A percentile compares a stretch with the other conserved stretches of the same genome.
Evolutionary conservation across 2,888 invertebrate genomes (phyloP).

Genomic region (Hirtodrosophila histrioides): DNA sequence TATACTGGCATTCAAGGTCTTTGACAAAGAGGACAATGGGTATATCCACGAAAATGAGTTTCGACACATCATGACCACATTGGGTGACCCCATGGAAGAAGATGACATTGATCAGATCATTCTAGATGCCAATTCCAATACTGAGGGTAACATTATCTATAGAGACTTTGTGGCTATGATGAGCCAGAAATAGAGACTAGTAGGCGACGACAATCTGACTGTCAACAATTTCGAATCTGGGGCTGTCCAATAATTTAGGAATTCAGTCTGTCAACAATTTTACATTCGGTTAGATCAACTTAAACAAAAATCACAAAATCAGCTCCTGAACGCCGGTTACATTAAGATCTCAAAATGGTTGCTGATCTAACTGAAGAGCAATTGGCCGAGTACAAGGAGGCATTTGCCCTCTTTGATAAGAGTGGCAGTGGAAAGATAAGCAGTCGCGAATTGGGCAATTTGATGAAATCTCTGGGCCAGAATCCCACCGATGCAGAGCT

Average conservation of each 20-base stretch:
- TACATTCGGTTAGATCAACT: slow-evolving; percentile 10
- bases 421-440: slow-evolving; percentile 99
- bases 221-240: not conserved
- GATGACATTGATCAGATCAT: slow-evolving; percentile 63
- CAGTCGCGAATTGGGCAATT: slow-evolving; percentile 99
- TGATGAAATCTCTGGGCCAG: slow-evolving; percentile 98
- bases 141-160: slow-evolving; percentile 65
- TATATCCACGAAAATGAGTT: slow-evolving; percentile 54
- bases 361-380: slow-evolving; percentile 97
- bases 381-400: slow-evolving; percentile 99
- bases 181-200: slow-evolving; percentile 34
- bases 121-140: slow-evolving; percentile 56
- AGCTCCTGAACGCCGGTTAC: not conserved
- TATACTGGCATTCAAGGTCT: slow-evolving; percentile 57
- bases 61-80: slow-evolving; percentile 46
- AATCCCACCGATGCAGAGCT: slow-evolving; percentile 99
- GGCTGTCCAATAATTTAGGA: not conserved
- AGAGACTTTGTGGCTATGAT: slow-evolving; percentile 55
- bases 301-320: slow-evolving; percentile 9
- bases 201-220: slow-evolving; percentile 16
- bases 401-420: slow-evolving; percentile 99
- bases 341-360: slow-evolving; percentile 10
- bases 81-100: slow-evolving; percentile 54
- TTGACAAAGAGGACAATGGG: slow-evolving; percentile 49
- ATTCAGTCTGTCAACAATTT: slow-evolving; percentile 4